These are phyloP conservation scores for Petaurus breviceps DNA, from an alignment of 2,113 vertebrate genomes.

Conservation along the genomic window DNA sequence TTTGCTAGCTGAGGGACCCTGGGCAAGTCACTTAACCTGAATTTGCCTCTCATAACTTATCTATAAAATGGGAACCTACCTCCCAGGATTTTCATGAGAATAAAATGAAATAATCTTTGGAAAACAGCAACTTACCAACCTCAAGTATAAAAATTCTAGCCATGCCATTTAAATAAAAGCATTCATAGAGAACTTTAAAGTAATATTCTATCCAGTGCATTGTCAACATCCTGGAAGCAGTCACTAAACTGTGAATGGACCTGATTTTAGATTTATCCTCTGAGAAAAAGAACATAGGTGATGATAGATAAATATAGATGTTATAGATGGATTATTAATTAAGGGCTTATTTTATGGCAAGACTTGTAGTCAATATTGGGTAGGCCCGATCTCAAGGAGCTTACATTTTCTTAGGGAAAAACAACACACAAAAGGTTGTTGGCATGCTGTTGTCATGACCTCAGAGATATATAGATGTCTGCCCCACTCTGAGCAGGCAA, in stretches of 20 bases:
- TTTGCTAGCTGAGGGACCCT: no score
- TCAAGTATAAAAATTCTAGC: no score
- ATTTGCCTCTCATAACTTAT: no score
- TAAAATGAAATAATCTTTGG: no score
- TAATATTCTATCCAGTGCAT: no score
- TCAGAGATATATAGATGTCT: background rate
- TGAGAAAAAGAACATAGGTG: background rate
- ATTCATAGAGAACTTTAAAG: no score
- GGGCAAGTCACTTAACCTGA: no score
- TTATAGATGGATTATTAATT: background rate
- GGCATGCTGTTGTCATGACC: background rate
- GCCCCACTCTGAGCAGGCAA: background rate
- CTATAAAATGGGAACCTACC: no score
- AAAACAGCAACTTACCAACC: no score
- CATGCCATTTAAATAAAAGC: no score
- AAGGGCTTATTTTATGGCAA: background rate
- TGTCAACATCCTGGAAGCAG: no score
- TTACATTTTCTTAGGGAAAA: background rate
- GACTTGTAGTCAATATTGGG: background rate
- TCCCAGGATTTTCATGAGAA: no score
- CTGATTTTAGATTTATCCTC: background rate
- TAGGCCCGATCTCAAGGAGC: background rate
- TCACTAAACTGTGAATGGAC: background rate
- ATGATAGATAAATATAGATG: background rate
- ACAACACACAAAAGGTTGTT: background rate